Percentiles rank a stretch among this genome's conserved stretches.
Conservation (phyloP, 2,888 invertebrate genomes). For the Anagyrus pseudococci region DNA sequence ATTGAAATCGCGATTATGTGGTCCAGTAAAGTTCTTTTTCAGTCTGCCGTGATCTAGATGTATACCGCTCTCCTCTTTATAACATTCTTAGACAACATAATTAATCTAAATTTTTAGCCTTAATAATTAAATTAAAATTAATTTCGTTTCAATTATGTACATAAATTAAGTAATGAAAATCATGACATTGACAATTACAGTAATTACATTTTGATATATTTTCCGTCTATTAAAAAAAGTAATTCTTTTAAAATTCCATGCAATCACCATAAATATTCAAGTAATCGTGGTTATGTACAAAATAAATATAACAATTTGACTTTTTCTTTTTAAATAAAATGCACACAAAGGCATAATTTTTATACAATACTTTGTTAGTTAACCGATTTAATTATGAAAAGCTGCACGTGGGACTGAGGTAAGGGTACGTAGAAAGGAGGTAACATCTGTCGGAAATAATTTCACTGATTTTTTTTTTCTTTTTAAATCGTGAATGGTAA, state of each 20-base stretch:
- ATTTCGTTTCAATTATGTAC: constrained; percentile 38
- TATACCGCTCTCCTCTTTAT: constrained; percentile 39
- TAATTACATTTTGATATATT: constrained; percentile 41
- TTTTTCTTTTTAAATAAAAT: constrained; percentile 19
- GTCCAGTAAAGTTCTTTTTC: constrained; percentile 35
- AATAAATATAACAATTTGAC: constrained; percentile 29
- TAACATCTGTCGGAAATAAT: no score
- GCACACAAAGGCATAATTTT: constrained; percentile 27
- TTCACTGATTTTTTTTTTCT: constrained; percentile 17
- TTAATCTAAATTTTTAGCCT: constrained; percentile 38
- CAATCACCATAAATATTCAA: constrained; percentile 34
- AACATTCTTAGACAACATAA: constrained; percentile 40
- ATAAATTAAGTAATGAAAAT: constrained; percentile 38
- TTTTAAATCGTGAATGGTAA: constrained; percentile 25
- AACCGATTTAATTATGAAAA: no score
- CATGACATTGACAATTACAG: constrained; percentile 39
- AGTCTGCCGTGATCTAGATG: constrained; percentile 39
- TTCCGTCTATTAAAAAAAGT: constrained; percentile 36
- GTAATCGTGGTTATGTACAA: constrained; percentile 36
- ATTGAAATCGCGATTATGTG: constrained; percentile 18
- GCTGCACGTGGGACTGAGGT: no score
- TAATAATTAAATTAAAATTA: constrained; percentile 37
- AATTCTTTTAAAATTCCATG: constrained; percentile 34
- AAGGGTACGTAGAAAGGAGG: no score
- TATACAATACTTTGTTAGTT: no score